phyloP scores from a whole-genome alignment of 35 echinoderm and acorn worm genomes.

The Ptychodera flava region DNA sequence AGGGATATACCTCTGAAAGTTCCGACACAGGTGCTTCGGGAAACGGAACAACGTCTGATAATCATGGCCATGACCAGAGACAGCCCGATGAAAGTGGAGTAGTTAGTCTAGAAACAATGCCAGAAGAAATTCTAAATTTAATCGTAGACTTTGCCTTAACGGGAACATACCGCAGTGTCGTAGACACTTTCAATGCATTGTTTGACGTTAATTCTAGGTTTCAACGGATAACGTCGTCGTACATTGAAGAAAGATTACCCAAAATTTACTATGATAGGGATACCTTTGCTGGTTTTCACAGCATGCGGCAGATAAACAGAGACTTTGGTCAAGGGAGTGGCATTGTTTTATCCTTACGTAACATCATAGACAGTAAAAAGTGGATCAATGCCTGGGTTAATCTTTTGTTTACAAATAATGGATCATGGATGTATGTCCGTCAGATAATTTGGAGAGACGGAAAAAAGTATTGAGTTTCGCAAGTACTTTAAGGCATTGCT shows the following conservation, averaged over 20 bases:
- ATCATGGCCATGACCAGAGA: no score
- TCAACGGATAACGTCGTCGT: neutral
- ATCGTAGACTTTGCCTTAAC: no score
- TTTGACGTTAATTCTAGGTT: neutral
- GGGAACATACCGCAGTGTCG: neutral
- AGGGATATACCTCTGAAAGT: no score
- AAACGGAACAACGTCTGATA: no score
- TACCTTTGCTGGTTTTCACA: neutral
- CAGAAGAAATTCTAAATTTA: no score
- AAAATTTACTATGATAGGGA: neutral
- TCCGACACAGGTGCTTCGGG: no score
- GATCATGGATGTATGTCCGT: neutral
- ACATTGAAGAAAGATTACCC: neutral
- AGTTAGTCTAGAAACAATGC: no score
- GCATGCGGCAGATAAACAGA: neutral
- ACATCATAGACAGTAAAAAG: neutral
- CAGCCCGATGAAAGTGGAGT: no score
- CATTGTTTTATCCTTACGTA: neutral
- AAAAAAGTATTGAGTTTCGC: no score
- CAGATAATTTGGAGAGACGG: neutral
- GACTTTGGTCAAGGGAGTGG: neutral
- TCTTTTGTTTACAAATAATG: neutral
- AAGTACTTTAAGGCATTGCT: no score
- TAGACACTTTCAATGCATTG: neutral
- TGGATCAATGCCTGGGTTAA: neutral